Evolutionary conservation across 2,888 invertebrate species (phyloP).

Genomic region (Dasysyrphus albostriatus): DNA sequence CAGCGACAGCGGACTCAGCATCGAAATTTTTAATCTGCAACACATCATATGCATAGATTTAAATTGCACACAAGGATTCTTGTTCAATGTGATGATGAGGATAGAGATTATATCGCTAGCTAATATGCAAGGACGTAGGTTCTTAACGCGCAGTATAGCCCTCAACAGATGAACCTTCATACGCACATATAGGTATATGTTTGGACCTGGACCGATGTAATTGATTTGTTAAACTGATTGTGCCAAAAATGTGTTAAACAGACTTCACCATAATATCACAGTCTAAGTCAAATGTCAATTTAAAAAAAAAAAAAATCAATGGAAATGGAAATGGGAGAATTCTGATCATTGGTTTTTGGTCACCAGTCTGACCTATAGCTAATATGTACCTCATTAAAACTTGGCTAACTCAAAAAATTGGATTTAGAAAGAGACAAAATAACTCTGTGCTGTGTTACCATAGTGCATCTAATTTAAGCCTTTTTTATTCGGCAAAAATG

Average conservation of each 20-base stretch:
- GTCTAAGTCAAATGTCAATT: neutral
- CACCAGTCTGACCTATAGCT: too few relatives aligned
- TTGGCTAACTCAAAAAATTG: too few relatives aligned
- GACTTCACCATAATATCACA: neutral
- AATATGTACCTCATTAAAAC: too few relatives aligned
- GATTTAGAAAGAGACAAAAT: too few relatives aligned
- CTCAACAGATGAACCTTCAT: neutral
- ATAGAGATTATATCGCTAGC: conserved; percentile 23
- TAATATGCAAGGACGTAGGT: neutral
- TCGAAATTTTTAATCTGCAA: conserved; percentile 48
- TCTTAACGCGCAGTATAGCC: neutral
- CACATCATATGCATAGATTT: conserved; percentile 48
- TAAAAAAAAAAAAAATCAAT: neutral
- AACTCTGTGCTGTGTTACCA: too few relatives aligned
- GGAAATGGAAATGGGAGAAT: neutral
- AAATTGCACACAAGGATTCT: conserved; percentile 39
- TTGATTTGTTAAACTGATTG: conserved; percentile 21
- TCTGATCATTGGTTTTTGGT: too few relatives aligned
- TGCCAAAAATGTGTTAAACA: conserved; percentile 16
- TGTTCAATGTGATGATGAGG: neutral
- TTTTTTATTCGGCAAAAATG: too few relatives aligned
- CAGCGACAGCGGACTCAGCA: conserved; percentile 23
- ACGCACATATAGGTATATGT: neutral
- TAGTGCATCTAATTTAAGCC: too few relatives aligned
- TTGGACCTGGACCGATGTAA: conserved; percentile 4